Evolutionary conservation across 2,797 vertebrate species (phyloP).

Genomic region (Allobates femoralis): DNA sequence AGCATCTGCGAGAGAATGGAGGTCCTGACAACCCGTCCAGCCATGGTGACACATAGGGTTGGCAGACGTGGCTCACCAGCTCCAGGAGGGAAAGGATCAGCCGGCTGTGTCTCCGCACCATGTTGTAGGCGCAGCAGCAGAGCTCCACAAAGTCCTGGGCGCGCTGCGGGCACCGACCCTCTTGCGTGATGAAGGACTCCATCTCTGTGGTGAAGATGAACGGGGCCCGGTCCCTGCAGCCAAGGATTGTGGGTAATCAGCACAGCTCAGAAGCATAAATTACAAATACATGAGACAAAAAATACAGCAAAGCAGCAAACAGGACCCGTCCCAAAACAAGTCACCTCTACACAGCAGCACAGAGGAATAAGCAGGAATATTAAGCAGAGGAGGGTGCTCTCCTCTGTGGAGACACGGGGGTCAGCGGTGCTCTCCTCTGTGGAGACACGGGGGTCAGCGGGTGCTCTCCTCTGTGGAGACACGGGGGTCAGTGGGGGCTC

Average conservation of each 20-base stretch:
- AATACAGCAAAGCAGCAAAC: too few species aligned
- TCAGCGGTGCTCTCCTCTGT: too few species aligned
- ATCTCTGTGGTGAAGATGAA: conserved; percentile 94
- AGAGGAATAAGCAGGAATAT: neutral
- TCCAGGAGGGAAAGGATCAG: conserved; percentile 85
- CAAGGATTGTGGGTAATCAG: neutral
- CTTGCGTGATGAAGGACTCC: conserved; percentile 90
- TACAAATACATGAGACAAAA: neutral
- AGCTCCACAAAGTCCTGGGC: conserved; percentile 90
- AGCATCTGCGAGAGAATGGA: conserved; percentile 79
- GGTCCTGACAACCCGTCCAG: neutral
- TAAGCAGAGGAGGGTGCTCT: too few species aligned
- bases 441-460: too few species aligned
- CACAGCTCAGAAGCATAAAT: neutral
- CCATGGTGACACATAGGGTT: too few species aligned
- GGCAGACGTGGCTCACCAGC: conserved; percentile 78
- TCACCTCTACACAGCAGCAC: too few species aligned
- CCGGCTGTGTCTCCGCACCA: conserved; percentile 79
- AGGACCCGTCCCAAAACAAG: too few species aligned
- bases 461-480: too few species aligned
- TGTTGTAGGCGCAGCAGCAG: conserved; percentile 88
- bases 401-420: too few species aligned
- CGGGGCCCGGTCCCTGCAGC: conserved; percentile 83
- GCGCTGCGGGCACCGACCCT: conserved; percentile 81
- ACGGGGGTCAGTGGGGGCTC: too few species aligned